Conservation (phyloP, 2,113 vertebrate genomes). For the Machaerirhynchus nigripectus region DNA sequence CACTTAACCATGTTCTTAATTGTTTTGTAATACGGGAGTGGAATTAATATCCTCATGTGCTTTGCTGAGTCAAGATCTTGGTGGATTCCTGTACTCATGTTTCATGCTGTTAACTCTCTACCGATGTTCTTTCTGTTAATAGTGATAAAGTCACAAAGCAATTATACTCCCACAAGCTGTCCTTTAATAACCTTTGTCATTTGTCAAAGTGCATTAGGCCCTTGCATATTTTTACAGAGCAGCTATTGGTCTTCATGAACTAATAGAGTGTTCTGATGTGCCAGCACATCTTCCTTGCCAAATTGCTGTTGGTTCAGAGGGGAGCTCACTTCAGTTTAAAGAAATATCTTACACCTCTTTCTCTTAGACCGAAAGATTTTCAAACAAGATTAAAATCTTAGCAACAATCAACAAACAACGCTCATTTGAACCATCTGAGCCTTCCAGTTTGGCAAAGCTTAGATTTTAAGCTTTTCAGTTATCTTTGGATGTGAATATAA, state of each 20-base stretch:
- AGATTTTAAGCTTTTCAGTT: neutral
- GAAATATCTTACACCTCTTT: neutral
- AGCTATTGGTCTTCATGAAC: conserved; percentile 30
- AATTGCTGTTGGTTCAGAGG: neutral
- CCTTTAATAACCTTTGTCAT: conserved; percentile 48
- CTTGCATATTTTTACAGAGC: conserved; percentile 37
- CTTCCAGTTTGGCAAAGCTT: neutral
- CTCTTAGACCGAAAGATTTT: neutral
- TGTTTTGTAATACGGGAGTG: neutral
- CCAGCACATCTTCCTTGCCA: conserved; percentile 34
- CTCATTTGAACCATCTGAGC: neutral
- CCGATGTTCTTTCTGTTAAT: neutral
- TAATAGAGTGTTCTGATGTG: conserved; percentile 8
- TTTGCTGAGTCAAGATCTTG: conserved; percentile 45
- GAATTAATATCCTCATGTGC: neutral
- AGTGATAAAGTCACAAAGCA: conserved; percentile 40
- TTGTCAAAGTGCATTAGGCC: conserved; percentile 31
- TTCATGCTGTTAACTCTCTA: neutral
- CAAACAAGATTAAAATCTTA: neutral
- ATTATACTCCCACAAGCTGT: conserved; percentile 40
- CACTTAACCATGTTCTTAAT: neutral
- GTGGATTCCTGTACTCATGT: neutral
- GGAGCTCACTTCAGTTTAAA: neutral
- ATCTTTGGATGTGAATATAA: neutral
- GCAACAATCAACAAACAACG: neutral